phyloP scores from a whole-genome alignment of 1,140 invertebrate species.

The Halyomorpha halys region DNA sequence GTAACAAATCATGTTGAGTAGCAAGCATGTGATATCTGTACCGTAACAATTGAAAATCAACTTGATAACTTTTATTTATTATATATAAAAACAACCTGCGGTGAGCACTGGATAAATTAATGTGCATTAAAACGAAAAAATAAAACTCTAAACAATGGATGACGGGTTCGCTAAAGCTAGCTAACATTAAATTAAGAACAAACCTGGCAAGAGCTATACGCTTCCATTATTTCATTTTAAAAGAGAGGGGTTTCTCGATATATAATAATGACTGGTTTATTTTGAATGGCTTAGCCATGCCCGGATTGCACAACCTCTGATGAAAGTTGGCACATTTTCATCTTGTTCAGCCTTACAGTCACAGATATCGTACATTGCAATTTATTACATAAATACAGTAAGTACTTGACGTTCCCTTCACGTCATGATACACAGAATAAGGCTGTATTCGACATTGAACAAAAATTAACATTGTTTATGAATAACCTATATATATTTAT shows the following conservation, averaged over 20 bases:
- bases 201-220: too few relatives aligned
- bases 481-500: neutral
- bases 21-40: constrained; percentile 12
- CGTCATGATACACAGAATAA: neutral
- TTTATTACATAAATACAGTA: constrained; percentile 6
- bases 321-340: constrained; percentile 9
- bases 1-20: too few relatives aligned
- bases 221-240: too few relatives aligned
- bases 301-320: constrained; percentile 1
- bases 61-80: neutral
- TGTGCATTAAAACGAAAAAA: neutral
- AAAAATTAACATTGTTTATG: neutral
- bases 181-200: too few relatives aligned
- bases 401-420: neutral
- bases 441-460: constrained; percentile 11
- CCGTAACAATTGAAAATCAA: constrained; percentile 5
- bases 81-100: neutral
- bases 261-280: constrained; percentile 16
- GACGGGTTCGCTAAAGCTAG: too few relatives aligned
- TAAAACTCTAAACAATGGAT: too few relatives aligned
- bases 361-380: neutral
- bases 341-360: constrained; percentile 6
- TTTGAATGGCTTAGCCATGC: neutral
- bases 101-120: constrained; percentile 5
- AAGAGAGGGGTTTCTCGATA: neutral